Evolutionary conservation across 2,797 vertebrate species (phyloP).

Genomic region (Gallirallus australis): DNA sequence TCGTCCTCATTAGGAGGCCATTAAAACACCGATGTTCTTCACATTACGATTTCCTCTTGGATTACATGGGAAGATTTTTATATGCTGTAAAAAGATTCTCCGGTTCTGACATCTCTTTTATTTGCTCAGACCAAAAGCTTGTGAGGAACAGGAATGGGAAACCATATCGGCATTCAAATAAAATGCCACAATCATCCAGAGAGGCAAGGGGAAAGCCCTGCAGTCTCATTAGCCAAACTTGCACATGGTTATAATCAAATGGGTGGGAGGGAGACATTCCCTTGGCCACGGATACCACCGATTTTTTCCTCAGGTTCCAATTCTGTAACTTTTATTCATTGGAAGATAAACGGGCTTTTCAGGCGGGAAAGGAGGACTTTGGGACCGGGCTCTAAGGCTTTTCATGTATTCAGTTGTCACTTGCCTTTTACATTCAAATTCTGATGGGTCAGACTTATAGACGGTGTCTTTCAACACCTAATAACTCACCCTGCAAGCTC

Average conservation of each 20-base stretch:
- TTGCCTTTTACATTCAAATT: conserved; percentile 68
- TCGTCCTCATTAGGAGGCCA: conserved; percentile 38
- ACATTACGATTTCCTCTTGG: conserved; percentile 47
- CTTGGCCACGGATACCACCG: conserved; percentile 59
- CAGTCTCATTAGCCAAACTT: conserved; percentile 58
- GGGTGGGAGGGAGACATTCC: conserved; percentile 66
- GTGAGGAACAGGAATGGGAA: neutral
- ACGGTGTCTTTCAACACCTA: conserved; percentile 79
- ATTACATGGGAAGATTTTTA: conserved; percentile 41
- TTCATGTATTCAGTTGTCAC: conserved; percentile 72
- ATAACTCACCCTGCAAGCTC: conserved; percentile 75
- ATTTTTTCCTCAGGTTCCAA: conserved; percentile 61
- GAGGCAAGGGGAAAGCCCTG: conserved; percentile 42
- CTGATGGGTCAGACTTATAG: conserved; percentile 66
- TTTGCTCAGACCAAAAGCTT: conserved; percentile 37
- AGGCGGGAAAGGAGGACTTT: conserved; percentile 30
- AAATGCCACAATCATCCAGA: conserved; percentile 42
- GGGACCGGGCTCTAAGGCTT: conserved; percentile 16
- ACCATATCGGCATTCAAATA: conserved; percentile 37
- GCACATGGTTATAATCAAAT: conserved; percentile 68
- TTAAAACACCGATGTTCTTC: conserved; percentile 24
- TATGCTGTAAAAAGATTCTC: conserved; percentile 3
- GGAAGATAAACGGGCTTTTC: conserved; percentile 50
- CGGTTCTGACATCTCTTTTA: conserved; percentile 2
- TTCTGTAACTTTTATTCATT: conserved; percentile 67